Evolutionary conservation across 2,113 vertebrate genomes (phyloP), one percentile per base, ranked within the genome.

Genomic region (Bos javanicus): DNA sequence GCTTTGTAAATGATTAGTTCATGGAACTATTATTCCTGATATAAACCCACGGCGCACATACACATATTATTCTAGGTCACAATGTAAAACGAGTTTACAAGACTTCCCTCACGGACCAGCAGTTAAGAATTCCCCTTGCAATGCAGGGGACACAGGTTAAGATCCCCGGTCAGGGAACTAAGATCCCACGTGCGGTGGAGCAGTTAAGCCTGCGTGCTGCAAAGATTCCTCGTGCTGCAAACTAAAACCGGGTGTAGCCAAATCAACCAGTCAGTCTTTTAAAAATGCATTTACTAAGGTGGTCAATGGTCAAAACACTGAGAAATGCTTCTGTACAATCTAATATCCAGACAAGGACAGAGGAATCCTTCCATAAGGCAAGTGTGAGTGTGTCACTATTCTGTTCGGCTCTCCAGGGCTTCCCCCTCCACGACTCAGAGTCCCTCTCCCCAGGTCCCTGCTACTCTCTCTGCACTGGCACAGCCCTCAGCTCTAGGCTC

Each of bases 31-130:
- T 46, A 28, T 36, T 93, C 30, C 33, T 60, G 64, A 50, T 78
- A 86, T 10, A 87, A 78, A 59, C 36, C 48, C 54, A 33, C 6
- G 23, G 39, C 2, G 2, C 5, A 39, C 2, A 52, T 2, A 78
- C 17, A 33, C 7, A 26, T 59, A 85, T 39, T 87, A 60, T 3
- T 36, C 54, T 87, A 56, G n/a, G 54, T 6, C 54, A 57, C 56
- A 23, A 1, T 33, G 67, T 39, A 15, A 71, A 71, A 23, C 0
- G 5, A 39, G n/a, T 23, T 71, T 71, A 23, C 0, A 10, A 12
- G n/a, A 71, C n/a, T 71, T 39, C 67, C 10, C 67, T 71, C 67
- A 39, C 0, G 2, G n/a, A 39, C 19, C n/a, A 71, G 67, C 19
- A 23, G n/a, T 23, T 71, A 71, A 71, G 67, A 39, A 71, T 12